Evolutionary conservation across 2,797 vertebrate genomes (phyloP), one percentile per base, ranked within the genome.

Genomic region (Labroides dimidiatus): DNA sequence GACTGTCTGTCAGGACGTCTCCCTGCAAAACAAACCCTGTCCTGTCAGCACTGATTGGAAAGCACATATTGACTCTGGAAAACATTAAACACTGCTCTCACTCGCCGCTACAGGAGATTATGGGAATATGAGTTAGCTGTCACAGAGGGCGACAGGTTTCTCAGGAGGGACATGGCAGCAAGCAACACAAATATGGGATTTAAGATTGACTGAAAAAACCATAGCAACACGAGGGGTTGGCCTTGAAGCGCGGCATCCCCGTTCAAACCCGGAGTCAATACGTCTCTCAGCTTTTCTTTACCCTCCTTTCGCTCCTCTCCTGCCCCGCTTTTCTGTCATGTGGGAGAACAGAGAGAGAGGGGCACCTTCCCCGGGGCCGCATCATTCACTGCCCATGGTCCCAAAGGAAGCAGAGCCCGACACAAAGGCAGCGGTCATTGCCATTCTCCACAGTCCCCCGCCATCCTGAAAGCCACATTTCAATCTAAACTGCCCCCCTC

Each of bases 351-450:
- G 87, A 80, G 81, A 57, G 78, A 84, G 89, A 82, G 89, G 84
- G 91, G 87, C 89, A 84, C 90, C 87, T 86, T 91, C 91, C 91
- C 84, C 81, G 78, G 87, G 91, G 89, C 89, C 75, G 80, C 88
- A 89, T 93, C 89, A 89, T 89, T 93, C 89, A 93, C 88, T 89
- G 93, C 89, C 87, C 81, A 13, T 58, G 65, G 85, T 77, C 89
- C 89, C 87, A 91, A 93, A 91, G 89, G 87, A 85, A 83, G 89
- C 82, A 27, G 81, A 75, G 64, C 57, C 78, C 24, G 67, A 74
- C 89, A 93, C 91, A 93, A 93, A 89, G 78, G 85, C 87, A 73
- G 88, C 81, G 87, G 89, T 91, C 89, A 93, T 91, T 90, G 91
- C 92, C 90, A 92, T 93, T 92, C 89, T 91, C 91, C 87, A 90